phyloP scores from a whole-genome alignment of 2,113 vertebrate genomes.

The Rutilus rutilus region DNA sequence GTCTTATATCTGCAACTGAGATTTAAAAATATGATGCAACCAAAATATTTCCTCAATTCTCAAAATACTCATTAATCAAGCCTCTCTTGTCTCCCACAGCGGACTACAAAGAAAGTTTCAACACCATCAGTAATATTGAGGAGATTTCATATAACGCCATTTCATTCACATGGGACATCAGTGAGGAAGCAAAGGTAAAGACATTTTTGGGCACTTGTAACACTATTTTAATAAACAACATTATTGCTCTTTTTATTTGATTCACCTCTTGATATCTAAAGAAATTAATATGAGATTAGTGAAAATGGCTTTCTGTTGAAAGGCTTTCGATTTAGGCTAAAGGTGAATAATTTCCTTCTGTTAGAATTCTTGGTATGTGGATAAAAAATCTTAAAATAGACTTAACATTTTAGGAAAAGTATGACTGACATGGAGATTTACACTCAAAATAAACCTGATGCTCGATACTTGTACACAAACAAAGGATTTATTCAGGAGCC shows the following conservation, averaged over 20 bases:
- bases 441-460: conserved; percentile 43
- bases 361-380: background rate
- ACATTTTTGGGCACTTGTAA: background rate
- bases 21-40: background rate
- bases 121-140: conserved; percentile 97
- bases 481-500: conserved; percentile 32
- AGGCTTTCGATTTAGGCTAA: background rate
- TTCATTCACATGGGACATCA: conserved; percentile 99
- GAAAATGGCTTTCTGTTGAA: background rate
- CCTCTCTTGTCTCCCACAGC: conserved; percentile 71
- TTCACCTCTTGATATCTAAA: background rate
- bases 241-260: background rate
- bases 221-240: background rate
- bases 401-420: conserved; percentile 28
- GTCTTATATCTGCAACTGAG: background rate
- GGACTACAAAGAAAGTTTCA: conserved; percentile 99
- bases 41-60: background rate
- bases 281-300: no score
- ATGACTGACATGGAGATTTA: conserved; percentile 22
- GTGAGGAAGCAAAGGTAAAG: conserved; percentile 93
- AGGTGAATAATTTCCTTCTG: background rate
- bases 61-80: background rate
- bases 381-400: conserved; percentile 43
- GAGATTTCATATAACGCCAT: conserved; percentile 98
- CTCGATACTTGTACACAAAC: conserved; percentile 20